Conservation (phyloP, 2,113 vertebrate genomes). For the Eonycteris spelaea region DNA sequence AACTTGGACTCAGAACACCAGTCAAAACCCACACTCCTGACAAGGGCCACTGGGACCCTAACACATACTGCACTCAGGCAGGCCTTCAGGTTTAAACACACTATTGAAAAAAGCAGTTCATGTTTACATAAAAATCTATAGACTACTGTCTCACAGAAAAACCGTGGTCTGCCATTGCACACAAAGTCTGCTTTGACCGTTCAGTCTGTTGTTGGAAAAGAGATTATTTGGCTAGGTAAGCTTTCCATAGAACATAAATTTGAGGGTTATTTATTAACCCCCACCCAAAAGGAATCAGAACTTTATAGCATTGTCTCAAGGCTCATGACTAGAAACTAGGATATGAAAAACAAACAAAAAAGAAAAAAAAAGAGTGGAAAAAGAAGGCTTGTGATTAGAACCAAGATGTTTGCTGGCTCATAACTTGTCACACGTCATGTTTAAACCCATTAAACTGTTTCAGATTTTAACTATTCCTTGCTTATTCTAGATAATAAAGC, state of each 20-base stretch:
- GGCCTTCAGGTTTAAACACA: not conserved
- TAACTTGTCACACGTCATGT: not conserved
- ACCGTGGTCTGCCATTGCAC: constrained; percentile 10
- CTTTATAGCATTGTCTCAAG: not conserved
- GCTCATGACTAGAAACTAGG: not conserved
- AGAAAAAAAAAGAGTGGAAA: too few relatives aligned
- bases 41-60: not conserved
- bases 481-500: constrained; percentile 3
- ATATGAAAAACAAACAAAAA: too few relatives aligned
- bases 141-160: constrained; percentile 17
- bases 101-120: not conserved
- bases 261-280: constrained; percentile 44
- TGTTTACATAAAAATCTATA: constrained; percentile 15
- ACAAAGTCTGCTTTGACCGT: constrained; percentile 46
- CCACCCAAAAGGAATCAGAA: constrained; percentile 13
- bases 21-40: not conserved
- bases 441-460: not conserved
- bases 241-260: constrained; percentile 36
- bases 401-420: not conserved
- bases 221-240: constrained; percentile 15
- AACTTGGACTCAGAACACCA: not conserved
- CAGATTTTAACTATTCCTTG: not conserved
- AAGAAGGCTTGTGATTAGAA: not conserved
- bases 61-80: not conserved
- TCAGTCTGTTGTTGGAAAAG: constrained; percentile 31